Evolutionary conservation across 2,797 vertebrate species (phyloP), one percentile per base, ranked within the genome.

Genomic region (Ibycter americanus): DNA sequence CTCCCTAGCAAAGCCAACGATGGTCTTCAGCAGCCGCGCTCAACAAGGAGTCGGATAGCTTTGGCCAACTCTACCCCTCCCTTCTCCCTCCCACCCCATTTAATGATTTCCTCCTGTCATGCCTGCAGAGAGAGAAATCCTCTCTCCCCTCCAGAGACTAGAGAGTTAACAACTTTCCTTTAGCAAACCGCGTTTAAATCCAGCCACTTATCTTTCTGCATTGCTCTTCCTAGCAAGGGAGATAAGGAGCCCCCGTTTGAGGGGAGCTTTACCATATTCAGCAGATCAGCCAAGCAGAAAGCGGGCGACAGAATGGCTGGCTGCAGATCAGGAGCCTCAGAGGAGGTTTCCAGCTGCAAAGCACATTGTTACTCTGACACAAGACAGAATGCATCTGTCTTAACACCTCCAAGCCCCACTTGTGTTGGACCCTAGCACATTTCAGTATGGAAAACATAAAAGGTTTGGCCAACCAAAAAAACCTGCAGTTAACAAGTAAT

Each of bases 91-190:
- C 54, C 55, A 42, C 27, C 63, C 59, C 5, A 61, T 55, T 68
- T 58, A 47, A 67, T 92, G 29, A 38, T 54, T 78, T 73, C 84
- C 83, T 95, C 55, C 83, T 56, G 25, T 47, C 68, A 36, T 0
- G 36, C 80, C 87, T 27, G 16, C 63, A 68, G 62, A 65, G 66
- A 62, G 54, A 95, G 63, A 77, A 97, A 95, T 46, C 80, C 86
- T 23, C 18, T 8, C 59, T 68, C 27, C 59, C 71, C 90, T 93
- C 77, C 83, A 80, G 90, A 78, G 86, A 23, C 29, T 12, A 46
- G 8, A 87, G 95, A 83, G 97, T 96, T 89, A 94, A 96, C 51
- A 49, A 42, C 86, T 31, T 58, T 38, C 84, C 84, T 66, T 62
- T 0, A 47, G 93, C 79, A 22, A 78, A 38, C 56, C 23, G 3